phyloP scores from a whole-genome alignment of 2,797 vertebrate genomes.

The Cichlasoma orientale region DNA sequence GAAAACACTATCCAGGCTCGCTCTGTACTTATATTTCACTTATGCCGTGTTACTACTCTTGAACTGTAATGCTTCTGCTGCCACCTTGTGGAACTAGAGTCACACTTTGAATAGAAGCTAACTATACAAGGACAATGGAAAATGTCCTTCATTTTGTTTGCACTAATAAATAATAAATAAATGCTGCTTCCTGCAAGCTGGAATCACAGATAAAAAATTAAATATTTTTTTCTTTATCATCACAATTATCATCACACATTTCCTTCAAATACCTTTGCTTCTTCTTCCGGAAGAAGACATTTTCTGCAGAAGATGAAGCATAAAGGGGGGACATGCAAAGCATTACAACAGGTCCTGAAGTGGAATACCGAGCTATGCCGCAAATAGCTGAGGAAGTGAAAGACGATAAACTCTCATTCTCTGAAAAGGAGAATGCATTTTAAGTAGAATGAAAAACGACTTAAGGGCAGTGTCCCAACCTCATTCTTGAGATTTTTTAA shows the following conservation, averaged over 20 bases:
- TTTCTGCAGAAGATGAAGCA: too few relatives aligned
- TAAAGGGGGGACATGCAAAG: background rate
- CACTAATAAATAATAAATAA: conserved; percentile 3
- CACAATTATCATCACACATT: background rate
- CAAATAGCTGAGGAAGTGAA: background rate
- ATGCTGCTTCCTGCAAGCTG: background rate
- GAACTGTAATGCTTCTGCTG: background rate
- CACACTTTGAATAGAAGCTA: background rate
- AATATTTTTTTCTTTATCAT: background rate
- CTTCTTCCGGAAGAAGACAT: too few relatives aligned
- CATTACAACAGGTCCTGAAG: background rate
- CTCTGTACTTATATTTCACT: background rate
- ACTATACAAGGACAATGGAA: background rate
- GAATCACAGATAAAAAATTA: background rate
- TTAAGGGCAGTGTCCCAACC: too few relatives aligned
- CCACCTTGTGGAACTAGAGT: background rate
- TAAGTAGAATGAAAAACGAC: too few relatives aligned
- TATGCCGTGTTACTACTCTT: background rate
- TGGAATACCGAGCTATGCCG: background rate
- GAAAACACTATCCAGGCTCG: background rate
- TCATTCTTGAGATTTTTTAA: background rate
- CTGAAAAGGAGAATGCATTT: too few relatives aligned
- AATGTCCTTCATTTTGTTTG: background rate
- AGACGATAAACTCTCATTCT: background rate
- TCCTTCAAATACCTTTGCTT: too few relatives aligned